Percentiles rank a stretch among this genome's conserved stretches.
Conservation (phyloP, 2,797 vertebrate species). For the Petrocephalus sullivani region DNA sequence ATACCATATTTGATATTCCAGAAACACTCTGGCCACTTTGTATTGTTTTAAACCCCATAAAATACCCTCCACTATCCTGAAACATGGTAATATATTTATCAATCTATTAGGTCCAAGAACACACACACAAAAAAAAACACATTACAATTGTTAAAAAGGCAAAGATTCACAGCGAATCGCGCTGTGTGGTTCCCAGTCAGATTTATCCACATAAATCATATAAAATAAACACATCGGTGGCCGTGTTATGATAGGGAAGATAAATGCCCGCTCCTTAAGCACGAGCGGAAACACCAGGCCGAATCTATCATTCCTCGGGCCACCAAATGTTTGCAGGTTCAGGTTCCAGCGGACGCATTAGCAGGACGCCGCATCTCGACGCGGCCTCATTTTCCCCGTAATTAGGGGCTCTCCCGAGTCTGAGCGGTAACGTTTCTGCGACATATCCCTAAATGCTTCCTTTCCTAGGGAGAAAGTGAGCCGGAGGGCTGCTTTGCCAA, state of each 20-base stretch:
- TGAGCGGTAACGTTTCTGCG: neutral
- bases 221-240: neutral
- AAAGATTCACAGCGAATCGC: neutral
- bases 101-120: slow-evolving; percentile 2
- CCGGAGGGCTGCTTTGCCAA: neutral
- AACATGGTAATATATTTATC: slow-evolving; percentile 16
- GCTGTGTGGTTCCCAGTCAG: neutral
- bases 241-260: neutral
- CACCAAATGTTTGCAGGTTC: neutral
- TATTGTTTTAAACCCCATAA: neutral
- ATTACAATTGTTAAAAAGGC: slow-evolving; percentile 3
- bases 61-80: neutral
- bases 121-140: neutral
- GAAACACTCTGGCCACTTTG: neutral
- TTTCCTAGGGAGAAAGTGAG: neutral
- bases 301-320: neutral
- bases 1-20: neutral
- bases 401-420: neutral
- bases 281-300: neutral
- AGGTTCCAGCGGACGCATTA: neutral
- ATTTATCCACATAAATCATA: slow-evolving; percentile 9
- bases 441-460: neutral
- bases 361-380: neutral
- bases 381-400: neutral
- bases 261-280: neutral